Base-by-base conservation (phyloP, 2,888 invertebrate genomes). In the Sclerodermus sp. region DNA sequence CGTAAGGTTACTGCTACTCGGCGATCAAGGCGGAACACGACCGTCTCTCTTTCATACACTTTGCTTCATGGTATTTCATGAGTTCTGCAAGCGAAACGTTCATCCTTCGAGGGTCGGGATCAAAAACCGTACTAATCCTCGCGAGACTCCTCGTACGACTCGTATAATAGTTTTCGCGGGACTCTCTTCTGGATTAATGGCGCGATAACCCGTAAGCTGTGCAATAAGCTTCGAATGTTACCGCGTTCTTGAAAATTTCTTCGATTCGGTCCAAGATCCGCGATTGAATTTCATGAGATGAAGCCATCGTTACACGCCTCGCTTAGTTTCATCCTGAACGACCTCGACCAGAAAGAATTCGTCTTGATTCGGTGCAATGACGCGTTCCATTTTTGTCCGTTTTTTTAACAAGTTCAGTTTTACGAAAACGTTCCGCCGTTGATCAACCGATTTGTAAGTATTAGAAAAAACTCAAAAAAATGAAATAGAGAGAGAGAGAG, bases 221-320 rank as follows among this genome's bases (percentile, higher is more conserved):
- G 55, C 46, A 58, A 60, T 60, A 53, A 58, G 53, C 58, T 62
- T 57, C 55, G 55, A 51, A 49, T 50, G 39, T 23, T 34, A n/a
- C 32, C 16, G 53, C 60, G 54, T 63, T 43, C 64, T 60, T 62
- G 53, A 58, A 63, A 62, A 63, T 60, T 58, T 56, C 56, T 64
- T 63, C 60, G 60, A 66, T 62, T 43, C 37, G 45, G 14, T 34
- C 55, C 57, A 68, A 58, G 58, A 57, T 57, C 52, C 60, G 40
- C 61, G 55, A 58, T 68, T 73, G 72, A 74, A 73, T 73, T 74
- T 73, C 73, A 73, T 73, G 72, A 73, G 73, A 71, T 68, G 70
- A 67, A 64, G 55, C 65, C 53, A 62, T 67, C 67, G 64, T 73
- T 71, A 71, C 67, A 71, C 68, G 73, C 62, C 68, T 70, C 70